These are phyloP conservation scores for Acleris literana DNA, from an alignment of 2,888 invertebrate species.

Conservation along the genomic window DNA sequence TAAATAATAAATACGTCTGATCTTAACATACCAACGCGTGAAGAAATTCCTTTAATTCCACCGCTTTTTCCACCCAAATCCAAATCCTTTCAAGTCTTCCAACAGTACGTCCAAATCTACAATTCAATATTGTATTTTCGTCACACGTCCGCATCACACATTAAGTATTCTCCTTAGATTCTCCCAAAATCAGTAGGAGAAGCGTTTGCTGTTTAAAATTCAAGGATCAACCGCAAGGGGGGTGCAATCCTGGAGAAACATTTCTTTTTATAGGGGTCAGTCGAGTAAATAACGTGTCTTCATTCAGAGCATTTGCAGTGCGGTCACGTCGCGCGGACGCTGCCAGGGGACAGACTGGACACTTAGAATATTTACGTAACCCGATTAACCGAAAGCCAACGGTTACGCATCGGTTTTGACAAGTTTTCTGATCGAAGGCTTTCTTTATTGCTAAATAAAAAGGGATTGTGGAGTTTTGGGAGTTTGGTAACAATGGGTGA, in stretches of 20 bases:
- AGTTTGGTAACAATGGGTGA: too few relatives aligned
- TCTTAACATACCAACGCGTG: slow-evolving; percentile 3
- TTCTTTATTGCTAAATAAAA: neutral
- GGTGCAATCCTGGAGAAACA: slow-evolving; percentile 36
- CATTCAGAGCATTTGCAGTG: slow-evolving; percentile 30
- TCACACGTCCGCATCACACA: slow-evolving; percentile 33
- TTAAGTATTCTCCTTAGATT: slow-evolving; percentile 35
- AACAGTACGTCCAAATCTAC: slow-evolving; percentile 16
- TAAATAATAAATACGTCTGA: neutral
- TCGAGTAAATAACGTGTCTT: slow-evolving; percentile 37
- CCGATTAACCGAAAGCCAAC: slow-evolving; percentile 28
- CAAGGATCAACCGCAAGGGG: slow-evolving; percentile 33
- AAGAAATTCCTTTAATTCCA: slow-evolving; percentile 2
- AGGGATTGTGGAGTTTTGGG: too few relatives aligned
- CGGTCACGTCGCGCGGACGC: slow-evolving; percentile 28
- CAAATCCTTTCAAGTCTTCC: slow-evolving; percentile 1
- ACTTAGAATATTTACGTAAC: slow-evolving; percentile 35
- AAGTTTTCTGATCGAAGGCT: slow-evolving; percentile 2
- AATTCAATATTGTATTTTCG: slow-evolving; percentile 34
- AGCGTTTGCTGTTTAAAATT: slow-evolving; percentile 35
- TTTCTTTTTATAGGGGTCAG: slow-evolving; percentile 37
- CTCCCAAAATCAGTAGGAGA: slow-evolving; percentile 32
- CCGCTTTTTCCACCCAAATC: neutral
- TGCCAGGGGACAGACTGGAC: slow-evolving; percentile 27
- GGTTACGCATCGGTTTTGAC: slow-evolving; percentile 17